Percentiles rank a stretch among this genome's conserved stretches.
Conservation (phyloP, 1,140 invertebrate genomes). For the Protaetia brevitarsis region DNA sequence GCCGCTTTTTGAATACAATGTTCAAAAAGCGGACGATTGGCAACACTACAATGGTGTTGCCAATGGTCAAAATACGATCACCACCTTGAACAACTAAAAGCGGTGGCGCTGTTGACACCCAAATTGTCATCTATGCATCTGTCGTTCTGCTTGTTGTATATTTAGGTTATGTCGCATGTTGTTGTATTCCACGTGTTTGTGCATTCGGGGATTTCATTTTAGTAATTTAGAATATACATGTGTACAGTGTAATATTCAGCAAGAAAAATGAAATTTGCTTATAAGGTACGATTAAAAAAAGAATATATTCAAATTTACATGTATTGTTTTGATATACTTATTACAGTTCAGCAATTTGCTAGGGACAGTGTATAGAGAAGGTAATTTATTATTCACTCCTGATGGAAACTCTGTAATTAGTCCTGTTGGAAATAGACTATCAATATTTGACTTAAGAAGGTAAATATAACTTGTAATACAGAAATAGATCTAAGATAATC, state of each 20-base stretch:
- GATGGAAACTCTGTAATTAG: slow-evolving; percentile 92
- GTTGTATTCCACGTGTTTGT: neutral
- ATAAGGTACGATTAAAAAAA: too few species aligned
- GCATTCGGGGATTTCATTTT: neutral
- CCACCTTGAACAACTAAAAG: too few species aligned
- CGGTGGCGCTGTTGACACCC: too few species aligned
- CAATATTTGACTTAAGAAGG: slow-evolving; percentile 91
- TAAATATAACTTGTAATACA: slow-evolving; percentile 45
- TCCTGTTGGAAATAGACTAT: slow-evolving; percentile 92
- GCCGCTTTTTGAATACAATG: too few species aligned
- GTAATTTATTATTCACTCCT: slow-evolving; percentile 82
- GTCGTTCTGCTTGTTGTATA: neutral
- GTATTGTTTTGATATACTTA: too few species aligned
- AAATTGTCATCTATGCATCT: neutral
- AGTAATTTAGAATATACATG: neutral
- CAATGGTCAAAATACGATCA: too few species aligned
- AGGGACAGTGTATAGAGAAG: slow-evolving; percentile 88
- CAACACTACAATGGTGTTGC: too few species aligned
- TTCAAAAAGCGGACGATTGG: too few species aligned
- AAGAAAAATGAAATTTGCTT: slow-evolving; percentile 4
- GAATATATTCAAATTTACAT: too few species aligned
- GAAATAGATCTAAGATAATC: slow-evolving; percentile 64
- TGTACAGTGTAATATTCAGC: too few species aligned
- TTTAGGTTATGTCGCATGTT: neutral
- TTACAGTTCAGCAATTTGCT: slow-evolving; percentile 88